Conservation (phyloP, 1,140 invertebrate species). For the Drosophila funebris region DNA sequence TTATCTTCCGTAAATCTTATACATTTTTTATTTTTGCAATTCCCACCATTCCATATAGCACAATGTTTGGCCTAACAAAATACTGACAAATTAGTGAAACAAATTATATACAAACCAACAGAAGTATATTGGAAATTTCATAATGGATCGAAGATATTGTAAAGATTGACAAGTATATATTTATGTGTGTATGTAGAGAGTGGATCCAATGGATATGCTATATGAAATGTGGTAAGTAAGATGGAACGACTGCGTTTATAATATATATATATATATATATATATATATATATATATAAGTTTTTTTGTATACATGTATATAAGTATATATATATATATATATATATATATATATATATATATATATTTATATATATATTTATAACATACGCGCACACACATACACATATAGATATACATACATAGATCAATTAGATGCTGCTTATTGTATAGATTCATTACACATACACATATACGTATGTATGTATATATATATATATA, state of each 20-base stretch:
- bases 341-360: constrained; percentile 6
- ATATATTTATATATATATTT: constrained; percentile 10
- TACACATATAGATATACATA: constrained; percentile 27
- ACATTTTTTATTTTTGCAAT: constrained; percentile 4
- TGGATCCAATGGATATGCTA: constrained; percentile 16
- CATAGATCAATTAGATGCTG: constrained; percentile 30
- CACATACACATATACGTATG: constrained; percentile 5
- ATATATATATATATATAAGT: constrained; percentile 4
- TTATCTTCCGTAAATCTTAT: constrained; percentile 17
- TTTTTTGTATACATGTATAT: constrained; percentile 1
- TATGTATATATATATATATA: constrained; percentile 15
- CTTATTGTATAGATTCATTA: constrained; percentile 34
- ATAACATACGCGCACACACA: constrained; percentile 17
- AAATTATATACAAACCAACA: constrained; percentile 8
- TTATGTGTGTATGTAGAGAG: background rate
- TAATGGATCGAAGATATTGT: background rate
- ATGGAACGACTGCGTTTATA: constrained; percentile 15
- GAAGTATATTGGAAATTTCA: background rate
- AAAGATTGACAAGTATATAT: background rate
- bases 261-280: constrained; percentile 8
- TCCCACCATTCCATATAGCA: constrained; percentile 21
- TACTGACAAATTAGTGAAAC: background rate
- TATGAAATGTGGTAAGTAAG: constrained; percentile 11
- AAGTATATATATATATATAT: constrained; percentile 13
- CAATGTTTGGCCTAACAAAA: background rate